phyloP scores from a whole-genome alignment of 2,797 vertebrate genomes.

The Chloroceryle amazona region DNA sequence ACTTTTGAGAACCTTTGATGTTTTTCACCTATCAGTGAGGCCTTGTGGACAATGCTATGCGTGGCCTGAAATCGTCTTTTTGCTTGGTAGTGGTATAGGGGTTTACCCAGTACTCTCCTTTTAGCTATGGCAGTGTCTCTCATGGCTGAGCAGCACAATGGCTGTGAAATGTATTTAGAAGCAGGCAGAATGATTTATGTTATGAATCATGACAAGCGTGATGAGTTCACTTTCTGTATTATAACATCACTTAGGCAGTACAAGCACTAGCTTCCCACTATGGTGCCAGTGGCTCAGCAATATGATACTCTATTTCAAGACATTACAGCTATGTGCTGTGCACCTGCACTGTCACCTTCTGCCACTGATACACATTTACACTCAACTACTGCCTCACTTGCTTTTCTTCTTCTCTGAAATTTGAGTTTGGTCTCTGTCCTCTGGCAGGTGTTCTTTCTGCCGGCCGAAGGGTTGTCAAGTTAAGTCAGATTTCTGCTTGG shows the following conservation, averaged over 20 bases:
- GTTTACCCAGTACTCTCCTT: background rate
- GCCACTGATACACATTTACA: background rate
- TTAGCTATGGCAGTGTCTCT: background rate
- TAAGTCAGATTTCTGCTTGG: background rate
- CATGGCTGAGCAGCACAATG: background rate
- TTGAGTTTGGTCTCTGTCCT: background rate
- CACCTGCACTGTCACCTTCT: background rate
- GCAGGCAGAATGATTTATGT: constrained; percentile 30
- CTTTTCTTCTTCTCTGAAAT: background rate
- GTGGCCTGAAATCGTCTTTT: background rate
- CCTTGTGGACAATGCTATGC: background rate
- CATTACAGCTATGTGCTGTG: background rate
- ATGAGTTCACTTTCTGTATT: constrained; percentile 13
- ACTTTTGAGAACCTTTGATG: background rate
- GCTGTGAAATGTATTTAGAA: constrained; percentile 36
- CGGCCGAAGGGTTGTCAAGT: fast-evolving
- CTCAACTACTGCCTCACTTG: background rate
- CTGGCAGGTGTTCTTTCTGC: background rate
- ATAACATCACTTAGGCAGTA: background rate
- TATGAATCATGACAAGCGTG: constrained; percentile 51
- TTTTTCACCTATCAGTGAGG: background rate
- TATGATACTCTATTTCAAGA: background rate
- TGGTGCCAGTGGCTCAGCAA: background rate
- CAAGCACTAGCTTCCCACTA: background rate
- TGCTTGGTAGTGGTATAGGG: background rate